Percentiles rank a stretch among this genome's conserved stretches.
Conservation (phyloP, 2,888 invertebrate genomes). For the Caenorhabditis sp. region DNA sequence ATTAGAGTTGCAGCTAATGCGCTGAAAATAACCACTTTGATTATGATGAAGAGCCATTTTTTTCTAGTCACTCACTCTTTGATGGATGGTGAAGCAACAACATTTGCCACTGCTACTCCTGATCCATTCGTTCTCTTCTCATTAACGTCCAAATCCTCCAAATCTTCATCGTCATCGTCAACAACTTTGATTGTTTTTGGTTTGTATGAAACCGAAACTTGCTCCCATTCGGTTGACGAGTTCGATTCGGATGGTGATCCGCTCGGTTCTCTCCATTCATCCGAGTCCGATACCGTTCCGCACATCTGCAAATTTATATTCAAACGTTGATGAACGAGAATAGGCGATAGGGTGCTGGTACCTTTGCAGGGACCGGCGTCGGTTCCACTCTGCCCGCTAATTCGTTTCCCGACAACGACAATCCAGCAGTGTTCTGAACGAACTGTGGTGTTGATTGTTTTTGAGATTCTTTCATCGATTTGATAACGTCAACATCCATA, state of each 20-base stretch:
- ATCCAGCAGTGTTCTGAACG: slow-evolving; percentile 11
- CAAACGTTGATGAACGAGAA: neutral
- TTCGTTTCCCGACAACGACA: slow-evolving; percentile 54
- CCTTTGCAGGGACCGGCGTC: slow-evolving; percentile 47
- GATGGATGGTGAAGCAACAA: slow-evolving; percentile 21
- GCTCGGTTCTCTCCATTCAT: slow-evolving; percentile 50
- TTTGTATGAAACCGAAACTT: slow-evolving; percentile 13
- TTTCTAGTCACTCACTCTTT: slow-evolving; percentile 44
- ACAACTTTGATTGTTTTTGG: slow-evolving; percentile 15
- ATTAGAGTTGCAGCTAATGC: slow-evolving; percentile 41
- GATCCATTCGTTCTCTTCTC: neutral
- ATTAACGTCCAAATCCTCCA: neutral
- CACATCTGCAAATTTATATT: slow-evolving; percentile 29
- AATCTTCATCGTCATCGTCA: neutral
- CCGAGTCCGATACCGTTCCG: slow-evolving; percentile 49
- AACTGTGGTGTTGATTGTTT: slow-evolving; percentile 19
- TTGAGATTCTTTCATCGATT: no score
- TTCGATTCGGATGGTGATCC: slow-evolving; percentile 57
- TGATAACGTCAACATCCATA: slow-evolving; percentile 22
- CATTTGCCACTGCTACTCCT: neutral
- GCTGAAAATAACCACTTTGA: slow-evolving; percentile 15
- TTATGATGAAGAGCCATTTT: neutral
- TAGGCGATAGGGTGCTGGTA: slow-evolving; percentile 2
- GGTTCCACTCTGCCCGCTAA: slow-evolving; percentile 56
- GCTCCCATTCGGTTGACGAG: slow-evolving; percentile 54